Base-by-base conservation (phyloP, 2,113 vertebrate genomes). In the Rhea pennata region DNA sequence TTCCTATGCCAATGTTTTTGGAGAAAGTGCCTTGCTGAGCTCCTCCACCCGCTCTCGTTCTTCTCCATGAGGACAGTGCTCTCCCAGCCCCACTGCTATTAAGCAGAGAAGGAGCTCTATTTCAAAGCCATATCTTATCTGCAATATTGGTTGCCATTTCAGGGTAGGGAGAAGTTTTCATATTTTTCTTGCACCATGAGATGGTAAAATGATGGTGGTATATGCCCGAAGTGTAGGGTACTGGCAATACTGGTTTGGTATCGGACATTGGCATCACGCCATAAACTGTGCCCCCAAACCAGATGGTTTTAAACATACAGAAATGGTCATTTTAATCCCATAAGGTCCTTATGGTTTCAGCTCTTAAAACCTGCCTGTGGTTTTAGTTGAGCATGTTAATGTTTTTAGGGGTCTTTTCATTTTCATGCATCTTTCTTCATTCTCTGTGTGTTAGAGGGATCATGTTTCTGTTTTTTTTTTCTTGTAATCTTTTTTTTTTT, bases 1-100 rank as follows among this genome's bases (percentile, higher is more conserved):
- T 2, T 99, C 99, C 6, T 99, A 99, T 0, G 97, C 98, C 96
- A 99, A 98, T 0, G 99, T 99, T 42, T 99, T 99, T 78, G 98
- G 98, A 61, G 99, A 99, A 16, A 76, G 97, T 27, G 85, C 97
- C 71, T 97, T 99, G 36, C 97, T 98, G 24, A 97, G 98, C 75
- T 99, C 98, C 29, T 97, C 98, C 15, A 94, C 98, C 79, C 97
- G 90, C 22, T 90, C 98, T 22, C 97, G 96, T 9, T 98, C 98
- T 15, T 98, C 98, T 31, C 94, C 98, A 15, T 98, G 94, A 98
- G 88, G 46, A 69, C 36, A 44, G 2, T 0, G 2, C 10, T 53
- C 21, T 17, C 29, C 54, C 62, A 12, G 33, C 36, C 61, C 27
- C 10, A 48, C 84, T 69, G 46, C 29, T 76, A 50, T 26, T 15